Evolutionary conservation across 2,113 vertebrate species (phyloP), one percentile per base, ranked within the genome.

Genomic region (Xenus cinereus): DNA sequence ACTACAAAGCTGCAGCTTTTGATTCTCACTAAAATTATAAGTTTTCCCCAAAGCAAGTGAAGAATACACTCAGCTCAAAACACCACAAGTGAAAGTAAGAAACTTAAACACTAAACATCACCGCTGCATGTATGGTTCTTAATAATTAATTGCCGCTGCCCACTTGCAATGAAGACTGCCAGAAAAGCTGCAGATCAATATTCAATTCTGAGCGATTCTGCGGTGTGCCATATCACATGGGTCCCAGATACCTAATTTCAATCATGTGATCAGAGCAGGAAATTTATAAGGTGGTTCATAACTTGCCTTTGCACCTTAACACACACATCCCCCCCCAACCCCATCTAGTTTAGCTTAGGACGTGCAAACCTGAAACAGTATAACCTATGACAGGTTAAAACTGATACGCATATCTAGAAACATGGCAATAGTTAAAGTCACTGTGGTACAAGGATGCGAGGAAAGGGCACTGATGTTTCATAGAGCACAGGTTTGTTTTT

Each of bases 141-240:
- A 39, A 59, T 24, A 16, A 46, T 73, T 89, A 64, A 75, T 39
- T 78, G 7, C 14, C 46, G 14, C 37, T 19, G 18, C 45, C 66
- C 41, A 41, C 50, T 71, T 28, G 27, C 41, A 86, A 79, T 54
- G 15, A 73, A 24, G 86, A 6, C 33, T 48, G 33, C 48, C 78
- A 62, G 67, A 60, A 87, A 48, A 37, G 10, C 35, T 60, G 15
- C 35, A 54, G 33, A 56, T 54, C 51, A 48, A 12, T 32, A 73
- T 7, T 48, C 26, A 73, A 32, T 79, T 68, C 53, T 27, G 62
- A 87, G 84, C 48, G 39, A 7, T 73, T 59, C n/a, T 6, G 2
- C 2, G 0, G 4, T 2, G 10, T 33, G 30, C 23, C 2, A 0
- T 14, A 15, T 15, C 60, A 45, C 30, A 6, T 1, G 6, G 37